phyloP scores from a whole-genome alignment of 2,797 vertebrate species.

The Onychomys leucogaster region DNA sequence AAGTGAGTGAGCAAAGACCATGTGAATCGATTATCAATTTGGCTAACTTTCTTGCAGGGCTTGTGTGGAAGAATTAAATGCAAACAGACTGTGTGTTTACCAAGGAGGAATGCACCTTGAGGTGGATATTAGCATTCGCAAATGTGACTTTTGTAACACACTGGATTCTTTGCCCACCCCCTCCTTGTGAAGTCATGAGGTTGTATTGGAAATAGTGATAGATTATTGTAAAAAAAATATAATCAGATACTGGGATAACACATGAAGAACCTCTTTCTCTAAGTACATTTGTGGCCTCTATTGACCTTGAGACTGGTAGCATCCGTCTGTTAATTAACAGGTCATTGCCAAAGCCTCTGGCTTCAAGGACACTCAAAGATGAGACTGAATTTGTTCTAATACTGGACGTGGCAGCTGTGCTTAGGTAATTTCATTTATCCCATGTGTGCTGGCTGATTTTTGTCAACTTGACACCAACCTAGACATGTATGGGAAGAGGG shows the following conservation, averaged over 20 bases:
- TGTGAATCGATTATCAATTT: conserved; percentile 83
- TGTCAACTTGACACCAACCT: not conserved
- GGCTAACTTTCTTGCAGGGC: conserved; percentile 72
- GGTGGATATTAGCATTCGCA: conserved; percentile 71
- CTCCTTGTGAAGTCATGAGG: conserved; percentile 49
- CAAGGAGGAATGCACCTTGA: conserved; percentile 74
- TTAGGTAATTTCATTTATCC: not conserved
- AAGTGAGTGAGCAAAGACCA: conserved; percentile 83
- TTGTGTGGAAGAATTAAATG: conserved; percentile 80
- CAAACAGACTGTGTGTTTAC: conserved; percentile 82
- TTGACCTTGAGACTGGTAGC: not conserved
- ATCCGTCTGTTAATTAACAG: not conserved
- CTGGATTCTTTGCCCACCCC: not conserved
- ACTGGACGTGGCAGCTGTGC: not conserved
- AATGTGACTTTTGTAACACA: conserved; percentile 70
- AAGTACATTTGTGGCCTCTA: not conserved
- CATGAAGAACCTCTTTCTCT: not conserved
- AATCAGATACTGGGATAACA: not conserved
- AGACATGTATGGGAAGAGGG: not conserved
- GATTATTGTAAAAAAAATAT: conserved; percentile 38
- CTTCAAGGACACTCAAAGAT: not conserved
- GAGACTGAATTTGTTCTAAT: not conserved
- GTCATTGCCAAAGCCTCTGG: not conserved
- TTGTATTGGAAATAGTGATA: conserved; percentile 51
- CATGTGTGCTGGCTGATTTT: not conserved